Evolutionary conservation across 2,888 invertebrate species (phyloP).

Genomic region (Allolobophora icterica): DNA sequence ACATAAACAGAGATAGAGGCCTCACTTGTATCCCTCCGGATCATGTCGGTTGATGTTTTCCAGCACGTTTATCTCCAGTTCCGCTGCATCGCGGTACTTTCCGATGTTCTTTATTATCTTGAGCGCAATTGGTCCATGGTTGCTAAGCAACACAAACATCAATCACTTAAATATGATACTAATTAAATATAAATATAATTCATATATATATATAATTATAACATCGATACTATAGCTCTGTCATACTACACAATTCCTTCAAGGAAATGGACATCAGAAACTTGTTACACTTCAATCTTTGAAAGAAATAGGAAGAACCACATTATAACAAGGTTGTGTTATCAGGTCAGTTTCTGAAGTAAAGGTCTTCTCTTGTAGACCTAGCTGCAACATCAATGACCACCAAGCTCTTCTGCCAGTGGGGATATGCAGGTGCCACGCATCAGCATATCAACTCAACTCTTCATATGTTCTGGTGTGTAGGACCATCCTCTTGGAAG

Average conservation of each 20-base stretch:
- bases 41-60: slow-evolving; percentile 94
- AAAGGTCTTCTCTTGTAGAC: no score
- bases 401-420: no score
- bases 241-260: neutral
- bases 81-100: slow-evolving; percentile 98
- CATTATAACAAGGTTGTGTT: no score
- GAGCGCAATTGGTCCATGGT: slow-evolving; percentile 72
- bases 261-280: no score
- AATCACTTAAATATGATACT: neutral
- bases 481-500: no score
- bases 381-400: no score
- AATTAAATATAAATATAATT: neutral
- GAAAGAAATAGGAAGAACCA: no score
- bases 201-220: slow-evolving; percentile 69
- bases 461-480: no score
- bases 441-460: no score
- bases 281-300: no score
- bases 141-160: slow-evolving; percentile 48
- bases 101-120: slow-evolving; percentile 99
- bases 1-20: slow-evolving; percentile 59
- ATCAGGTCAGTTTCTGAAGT: no score
- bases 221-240: neutral
- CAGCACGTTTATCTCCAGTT: slow-evolving; percentile 96
- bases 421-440: no score
- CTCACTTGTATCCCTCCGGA: slow-evolving; percentile 92